Conservation (phyloP, 2,888 invertebrate species). For the Clivina fossor region DNA sequence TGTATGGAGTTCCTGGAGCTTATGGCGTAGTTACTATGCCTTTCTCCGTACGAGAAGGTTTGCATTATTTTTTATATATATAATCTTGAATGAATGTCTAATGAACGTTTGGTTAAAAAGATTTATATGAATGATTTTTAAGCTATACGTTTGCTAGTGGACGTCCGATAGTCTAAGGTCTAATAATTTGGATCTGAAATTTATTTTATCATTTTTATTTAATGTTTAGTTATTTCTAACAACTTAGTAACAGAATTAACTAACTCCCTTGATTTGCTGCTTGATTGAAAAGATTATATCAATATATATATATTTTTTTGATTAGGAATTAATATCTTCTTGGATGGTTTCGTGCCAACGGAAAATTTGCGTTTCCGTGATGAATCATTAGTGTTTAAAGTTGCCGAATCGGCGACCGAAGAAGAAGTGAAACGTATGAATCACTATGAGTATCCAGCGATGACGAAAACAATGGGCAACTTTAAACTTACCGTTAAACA, state of each 20-base stretch:
- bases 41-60: slow-evolving; percentile 97
- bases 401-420: slow-evolving; percentile 95
- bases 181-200: too few species aligned
- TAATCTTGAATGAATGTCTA: too few species aligned
- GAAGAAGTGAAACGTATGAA: slow-evolving; percentile 97
- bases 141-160: too few species aligned
- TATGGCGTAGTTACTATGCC: slow-evolving; percentile 99
- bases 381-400: slow-evolving; percentile 95
- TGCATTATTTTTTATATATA: slow-evolving; percentile 29
- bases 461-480: slow-evolving; percentile 81
- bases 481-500: slow-evolving; percentile 79
- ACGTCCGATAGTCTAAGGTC: slow-evolving; percentile 1
- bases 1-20: slow-evolving; percentile 97
- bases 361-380: slow-evolving; percentile 99
- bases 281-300: slow-evolving; percentile 1
- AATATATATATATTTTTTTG: slow-evolving; percentile 34
- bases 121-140: too few species aligned
- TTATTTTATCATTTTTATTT: too few species aligned
- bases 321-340: slow-evolving; percentile 93
- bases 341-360: slow-evolving; percentile 98
- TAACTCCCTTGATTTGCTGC: too few species aligned
- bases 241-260: too few species aligned
- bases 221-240: too few species aligned
- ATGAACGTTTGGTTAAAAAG: too few species aligned
- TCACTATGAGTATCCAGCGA: slow-evolving; percentile 92